Evolutionary conservation across 2,113 vertebrate genomes (phyloP).

Genomic region (Macrotus californicus): DNA sequence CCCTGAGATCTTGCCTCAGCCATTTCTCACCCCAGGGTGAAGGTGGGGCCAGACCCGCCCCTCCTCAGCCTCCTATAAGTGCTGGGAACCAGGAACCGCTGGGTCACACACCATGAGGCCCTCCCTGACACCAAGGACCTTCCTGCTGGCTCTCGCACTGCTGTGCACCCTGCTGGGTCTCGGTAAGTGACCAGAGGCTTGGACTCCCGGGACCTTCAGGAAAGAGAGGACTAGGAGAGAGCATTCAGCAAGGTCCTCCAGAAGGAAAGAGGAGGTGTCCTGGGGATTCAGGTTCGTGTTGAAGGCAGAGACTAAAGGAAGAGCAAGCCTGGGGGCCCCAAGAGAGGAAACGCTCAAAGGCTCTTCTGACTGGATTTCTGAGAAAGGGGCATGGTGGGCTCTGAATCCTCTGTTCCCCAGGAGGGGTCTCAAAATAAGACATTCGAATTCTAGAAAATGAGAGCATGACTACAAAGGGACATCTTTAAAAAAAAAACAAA

Average conservation of each 20-base stretch:
- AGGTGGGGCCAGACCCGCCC: slow-evolving; percentile 56
- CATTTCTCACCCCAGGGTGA: slow-evolving; percentile 52
- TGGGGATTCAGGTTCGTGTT: neutral
- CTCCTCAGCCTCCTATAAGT: slow-evolving; percentile 54
- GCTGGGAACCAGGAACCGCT: neutral
- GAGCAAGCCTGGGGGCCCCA: neutral
- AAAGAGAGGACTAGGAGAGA: neutral
- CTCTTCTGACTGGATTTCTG: neutral
- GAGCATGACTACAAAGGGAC: neutral
- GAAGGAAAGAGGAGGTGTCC: neutral
- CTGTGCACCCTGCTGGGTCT: slow-evolving; percentile 46
- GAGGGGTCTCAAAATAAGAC: neutral
- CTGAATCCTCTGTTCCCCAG: neutral
- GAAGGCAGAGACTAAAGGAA: neutral
- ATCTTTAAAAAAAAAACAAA: neutral
- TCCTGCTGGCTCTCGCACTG: slow-evolving; percentile 18
- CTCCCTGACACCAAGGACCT: neutral
- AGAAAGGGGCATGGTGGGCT: neutral
- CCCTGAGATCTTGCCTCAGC: slow-evolving; percentile 51
- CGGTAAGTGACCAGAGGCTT: slow-evolving; percentile 47
- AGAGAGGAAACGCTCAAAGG: neutral
- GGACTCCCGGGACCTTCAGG: neutral
- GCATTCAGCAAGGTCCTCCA: neutral
- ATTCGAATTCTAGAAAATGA: neutral
- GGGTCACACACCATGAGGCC: slow-evolving; percentile 45